Evolutionary conservation across 2,888 invertebrate genomes (phyloP), one percentile per base, ranked within the genome.

Genomic region (Drosophila pseudotakahashii): DNA sequence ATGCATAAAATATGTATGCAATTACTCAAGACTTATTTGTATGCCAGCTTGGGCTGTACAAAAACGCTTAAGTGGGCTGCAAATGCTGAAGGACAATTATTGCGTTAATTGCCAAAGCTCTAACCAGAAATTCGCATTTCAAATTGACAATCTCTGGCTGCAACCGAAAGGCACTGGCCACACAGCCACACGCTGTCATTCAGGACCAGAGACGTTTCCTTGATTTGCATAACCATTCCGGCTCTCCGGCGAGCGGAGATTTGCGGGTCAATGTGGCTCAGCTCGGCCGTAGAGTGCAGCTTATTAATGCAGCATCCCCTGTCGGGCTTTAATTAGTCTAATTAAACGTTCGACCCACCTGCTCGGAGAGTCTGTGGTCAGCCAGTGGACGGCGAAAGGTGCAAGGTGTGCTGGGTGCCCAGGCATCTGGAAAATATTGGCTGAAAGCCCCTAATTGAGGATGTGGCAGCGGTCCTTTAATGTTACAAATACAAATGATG

Each of bases 281-380:
- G 13, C n/a, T 32, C 36, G 45, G 23, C 37, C 53, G 55, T 64
- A 47, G 55, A 57, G 54, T 76, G 64, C 69, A 73, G 84, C 76
- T 78, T 81, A 81, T 81, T 78, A 83, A 78, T 81, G 78, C 81
- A 72, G 50, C 73, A 68, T 45, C 76, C 66, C 78, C 48, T 57
- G 71, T 60, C 78, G 39, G 59, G 66, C 37, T 73, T 83, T 80
- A 83, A 80, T 83, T 80, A 78, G 78, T 26, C 78, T 80, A 80
- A 80, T 80, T 80, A 83, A 83, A 81, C 66, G 73, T 60, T 70
- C 73, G 69, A 48, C 61, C 48, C 51, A 39, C 71, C 63, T 55
- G 42, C 36, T 39, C n/a, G 19, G 19, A 39, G 23, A 23, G 6
- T 10, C 30, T 13, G 70, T 11, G 70, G 59, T 48, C 37, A 16